A percentile compares a stretch with the other conserved stretches of the same genome.
These are phyloP conservation scores for Cheilinus undulatus DNA, from an alignment of 2,113 vertebrate species.

Conservation along the genomic window DNA sequence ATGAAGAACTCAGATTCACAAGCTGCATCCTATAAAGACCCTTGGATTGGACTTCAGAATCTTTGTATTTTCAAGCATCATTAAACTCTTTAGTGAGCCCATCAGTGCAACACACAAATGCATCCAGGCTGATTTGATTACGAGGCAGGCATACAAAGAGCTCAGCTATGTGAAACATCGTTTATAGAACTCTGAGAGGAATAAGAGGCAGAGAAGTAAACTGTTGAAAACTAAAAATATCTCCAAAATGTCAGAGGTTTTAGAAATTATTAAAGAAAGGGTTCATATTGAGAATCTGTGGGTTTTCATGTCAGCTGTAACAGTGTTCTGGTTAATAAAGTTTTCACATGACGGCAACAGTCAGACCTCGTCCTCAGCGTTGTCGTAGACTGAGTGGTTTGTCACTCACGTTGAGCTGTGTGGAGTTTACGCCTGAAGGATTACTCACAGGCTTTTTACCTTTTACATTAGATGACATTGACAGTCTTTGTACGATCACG, in stretches of 20 bases:
- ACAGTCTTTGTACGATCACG: constrained; percentile 13
- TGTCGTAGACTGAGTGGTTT: neutral
- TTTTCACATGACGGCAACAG: constrained; percentile 4
- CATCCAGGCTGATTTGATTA: neutral
- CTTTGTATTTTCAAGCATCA: neutral
- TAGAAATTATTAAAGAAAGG: constrained; percentile 1
- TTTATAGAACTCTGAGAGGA: neutral
- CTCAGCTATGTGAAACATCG: neutral
- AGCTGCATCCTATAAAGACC: neutral
- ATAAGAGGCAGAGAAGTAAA: neutral
- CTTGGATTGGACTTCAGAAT: no score
- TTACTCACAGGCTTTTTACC: constrained; percentile 23
- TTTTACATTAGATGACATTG: constrained; percentile 31
- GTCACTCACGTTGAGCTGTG: constrained; percentile 15
- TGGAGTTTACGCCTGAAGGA: constrained; percentile 28
- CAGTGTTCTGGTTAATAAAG: neutral
- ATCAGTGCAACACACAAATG: neutral
- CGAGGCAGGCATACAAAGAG: neutral
- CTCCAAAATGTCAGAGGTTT: neutral
- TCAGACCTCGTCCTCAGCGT: neutral
- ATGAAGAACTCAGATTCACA: neutral
- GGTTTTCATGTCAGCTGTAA: neutral
- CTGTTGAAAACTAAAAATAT: constrained; percentile 2
- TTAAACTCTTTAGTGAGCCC: neutral
- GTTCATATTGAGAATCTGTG: neutral